phyloP scores from a whole-genome alignment of 2,888 invertebrate species.

The Tiphia femorata region DNA sequence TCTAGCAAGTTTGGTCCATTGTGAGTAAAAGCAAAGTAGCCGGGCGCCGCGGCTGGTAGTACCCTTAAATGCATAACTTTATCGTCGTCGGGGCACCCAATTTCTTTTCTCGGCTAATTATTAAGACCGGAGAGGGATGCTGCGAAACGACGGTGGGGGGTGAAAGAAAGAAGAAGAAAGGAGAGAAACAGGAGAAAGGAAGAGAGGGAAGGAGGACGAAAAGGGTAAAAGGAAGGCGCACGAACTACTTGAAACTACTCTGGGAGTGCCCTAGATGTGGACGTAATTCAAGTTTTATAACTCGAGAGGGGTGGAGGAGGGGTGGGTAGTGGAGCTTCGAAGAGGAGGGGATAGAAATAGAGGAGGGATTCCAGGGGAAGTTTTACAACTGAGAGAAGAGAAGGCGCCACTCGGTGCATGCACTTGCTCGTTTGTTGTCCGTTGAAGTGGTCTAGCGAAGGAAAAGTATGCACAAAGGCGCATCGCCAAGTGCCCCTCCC shows the following conservation, averaged over 20 bases:
- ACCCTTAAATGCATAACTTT: too few relatives aligned
- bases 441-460: conserved; percentile 23
- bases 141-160: too few relatives aligned
- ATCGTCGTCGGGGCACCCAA: too few relatives aligned
- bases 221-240: background rate
- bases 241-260: conserved; percentile 20
- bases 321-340: too few relatives aligned
- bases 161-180: conserved; percentile 16
- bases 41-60: too few relatives aligned
- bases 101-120: background rate
- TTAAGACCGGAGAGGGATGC: background rate
- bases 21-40: too few relatives aligned
- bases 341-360: conserved; percentile 1
- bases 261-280: conserved; percentile 16
- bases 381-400: conserved; percentile 25
- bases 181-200: background rate
- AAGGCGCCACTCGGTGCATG: conserved; percentile 12
- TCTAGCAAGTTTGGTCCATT: too few relatives aligned
- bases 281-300: conserved; percentile 34
- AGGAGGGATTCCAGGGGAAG: conserved; percentile 17
- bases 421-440: conserved; percentile 22
- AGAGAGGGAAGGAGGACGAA: background rate
- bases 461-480: conserved; percentile 39
- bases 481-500: conserved; percentile 14
- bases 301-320: background rate